Evolutionary conservation across 2,888 invertebrate genomes (phyloP).

Genomic region (Amphipyra berbera): DNA sequence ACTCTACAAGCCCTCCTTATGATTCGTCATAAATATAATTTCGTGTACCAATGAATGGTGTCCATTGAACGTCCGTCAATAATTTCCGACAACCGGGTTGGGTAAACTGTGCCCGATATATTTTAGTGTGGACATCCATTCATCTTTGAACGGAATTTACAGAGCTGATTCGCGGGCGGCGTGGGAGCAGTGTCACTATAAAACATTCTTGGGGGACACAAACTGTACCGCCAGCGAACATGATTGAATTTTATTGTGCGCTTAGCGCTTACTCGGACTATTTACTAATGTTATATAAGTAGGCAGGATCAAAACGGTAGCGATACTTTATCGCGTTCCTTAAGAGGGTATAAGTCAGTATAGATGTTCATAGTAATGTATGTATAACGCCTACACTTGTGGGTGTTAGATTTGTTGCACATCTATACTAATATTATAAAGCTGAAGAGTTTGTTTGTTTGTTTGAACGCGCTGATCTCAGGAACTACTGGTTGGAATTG

Average conservation of each 20-base stretch:
- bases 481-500: no score
- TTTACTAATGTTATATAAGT: slow-evolving; percentile 61
- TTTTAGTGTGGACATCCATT: slow-evolving; percentile 64
- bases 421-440: no score
- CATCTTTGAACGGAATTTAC: slow-evolving; percentile 65
- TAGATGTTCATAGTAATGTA: neutral
- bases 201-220: slow-evolving; percentile 79
- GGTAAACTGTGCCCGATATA: slow-evolving; percentile 48
- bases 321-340: slow-evolving; percentile 32
- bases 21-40: slow-evolving; percentile 57
- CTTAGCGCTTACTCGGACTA: slow-evolving; percentile 73
- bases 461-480: no score
- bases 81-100: slow-evolving; percentile 50
- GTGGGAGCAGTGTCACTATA: slow-evolving; percentile 87
- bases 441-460: no score
- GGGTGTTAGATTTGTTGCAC: neutral
- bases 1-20: slow-evolving; percentile 41
- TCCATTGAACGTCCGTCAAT: slow-evolving; percentile 53
- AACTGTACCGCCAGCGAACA: slow-evolving; percentile 76
- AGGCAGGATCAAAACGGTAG: slow-evolving; percentile 52
- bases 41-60: slow-evolving; percentile 35
- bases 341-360: slow-evolving; percentile 25
- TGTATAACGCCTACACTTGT: neutral
- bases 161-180: slow-evolving; percentile 71
- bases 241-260: slow-evolving; percentile 87